These are phyloP conservation scores for Notarius lentiginosus DNA, from an alignment of 2,113 vertebrate genomes.

Conservation along the genomic window DNA sequence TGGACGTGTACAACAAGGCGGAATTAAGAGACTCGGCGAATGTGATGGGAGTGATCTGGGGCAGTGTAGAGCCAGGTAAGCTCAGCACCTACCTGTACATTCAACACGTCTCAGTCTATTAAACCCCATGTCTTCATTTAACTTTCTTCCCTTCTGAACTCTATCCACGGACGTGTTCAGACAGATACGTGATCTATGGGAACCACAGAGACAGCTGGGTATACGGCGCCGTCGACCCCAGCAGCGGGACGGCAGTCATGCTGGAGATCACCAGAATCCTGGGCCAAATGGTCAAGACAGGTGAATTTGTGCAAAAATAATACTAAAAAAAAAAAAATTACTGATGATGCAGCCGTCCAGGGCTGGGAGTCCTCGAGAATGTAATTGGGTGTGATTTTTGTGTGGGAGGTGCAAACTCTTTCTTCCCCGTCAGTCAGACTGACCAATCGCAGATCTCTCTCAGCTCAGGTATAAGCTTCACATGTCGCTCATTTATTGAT, in stretches of 20 bases:
- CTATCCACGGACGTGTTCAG: constrained; percentile 58
- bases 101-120: not conserved
- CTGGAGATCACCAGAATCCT: constrained; percentile 81
- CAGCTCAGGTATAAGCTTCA: no score
- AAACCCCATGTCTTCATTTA: not conserved
- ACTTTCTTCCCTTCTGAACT: no score
- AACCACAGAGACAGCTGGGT: constrained; percentile 93
- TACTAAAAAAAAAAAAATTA: not conserved
- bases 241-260: constrained; percentile 86
- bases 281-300: constrained; percentile 80
- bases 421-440: no score
- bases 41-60: constrained; percentile 85
- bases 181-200: constrained; percentile 86
- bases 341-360: not conserved
- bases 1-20: constrained; percentile 74
- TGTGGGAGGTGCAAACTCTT: not conserved
- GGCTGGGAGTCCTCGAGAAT: not conserved
- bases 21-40: constrained; percentile 77
- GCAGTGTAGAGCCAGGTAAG: constrained; percentile 85
- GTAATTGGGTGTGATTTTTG: not conserved
- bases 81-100: not conserved
- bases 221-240: constrained; percentile 85
- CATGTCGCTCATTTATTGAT: no score
- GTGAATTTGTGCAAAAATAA: constrained; percentile 56
- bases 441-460: no score